Percentiles rank a stretch among this genome's conserved stretches.
phyloP scores from a whole-genome alignment of 2,888 invertebrate genomes.

The Catotricha subobsoleta region DNA sequence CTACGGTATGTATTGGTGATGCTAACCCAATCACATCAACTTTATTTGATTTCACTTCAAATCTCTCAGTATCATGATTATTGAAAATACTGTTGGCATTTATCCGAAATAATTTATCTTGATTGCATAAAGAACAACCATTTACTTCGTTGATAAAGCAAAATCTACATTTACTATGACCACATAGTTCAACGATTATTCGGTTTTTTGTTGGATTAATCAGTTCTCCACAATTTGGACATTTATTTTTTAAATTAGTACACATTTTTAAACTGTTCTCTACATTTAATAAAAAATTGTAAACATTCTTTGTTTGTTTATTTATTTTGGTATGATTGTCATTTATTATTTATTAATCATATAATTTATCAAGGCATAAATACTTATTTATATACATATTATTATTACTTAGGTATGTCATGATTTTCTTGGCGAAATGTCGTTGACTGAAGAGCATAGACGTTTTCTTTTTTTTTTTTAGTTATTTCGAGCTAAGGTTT shows the following conservation, averaged over 20 bases:
- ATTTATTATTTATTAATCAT: too few species aligned
- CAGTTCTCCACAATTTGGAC: constrained; percentile 40
- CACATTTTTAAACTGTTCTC: not conserved
- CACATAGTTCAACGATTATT: constrained; percentile 53
- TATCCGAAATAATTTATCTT: constrained; percentile 13
- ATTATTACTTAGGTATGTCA: too few species aligned
- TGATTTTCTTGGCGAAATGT: too few species aligned
- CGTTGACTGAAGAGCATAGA: too few species aligned
- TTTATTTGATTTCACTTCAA: too few species aligned
- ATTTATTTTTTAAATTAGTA: constrained; percentile 18
- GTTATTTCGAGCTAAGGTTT: too few species aligned
- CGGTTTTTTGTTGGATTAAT: constrained; percentile 39
- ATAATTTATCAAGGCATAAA: too few species aligned
- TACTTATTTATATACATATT: too few species aligned
- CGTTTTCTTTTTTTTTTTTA: too few species aligned
- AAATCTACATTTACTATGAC: constrained; percentile 55
- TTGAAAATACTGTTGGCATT: not conserved
- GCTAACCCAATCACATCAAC: not conserved
- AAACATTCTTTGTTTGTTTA: too few species aligned
- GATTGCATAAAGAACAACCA: constrained; percentile 32
- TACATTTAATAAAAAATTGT: not conserved
- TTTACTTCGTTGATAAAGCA: constrained; percentile 49
- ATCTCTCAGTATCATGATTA: not conserved
- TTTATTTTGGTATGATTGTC: too few species aligned
- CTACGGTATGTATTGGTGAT: not conserved